Evolutionary conservation across 2,888 invertebrate species (phyloP).

Genomic region (Leistus spinibarbis): DNA sequence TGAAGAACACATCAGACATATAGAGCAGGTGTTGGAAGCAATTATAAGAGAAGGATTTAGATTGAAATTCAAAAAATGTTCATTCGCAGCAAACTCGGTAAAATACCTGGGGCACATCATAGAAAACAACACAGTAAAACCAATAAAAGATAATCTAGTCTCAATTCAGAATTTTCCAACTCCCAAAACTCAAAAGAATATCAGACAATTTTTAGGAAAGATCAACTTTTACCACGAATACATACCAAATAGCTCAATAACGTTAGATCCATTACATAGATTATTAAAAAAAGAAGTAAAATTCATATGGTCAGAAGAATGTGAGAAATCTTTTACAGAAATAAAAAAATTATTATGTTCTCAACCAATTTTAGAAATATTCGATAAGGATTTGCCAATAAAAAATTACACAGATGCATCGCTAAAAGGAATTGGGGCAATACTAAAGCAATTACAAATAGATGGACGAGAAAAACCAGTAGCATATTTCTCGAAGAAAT

Average conservation of each 20-base stretch:
- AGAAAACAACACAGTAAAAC: constrained; percentile 31
- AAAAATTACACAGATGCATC: constrained; percentile 44
- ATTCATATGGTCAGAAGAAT: constrained; percentile 43
- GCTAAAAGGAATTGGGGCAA: too few relatives aligned
- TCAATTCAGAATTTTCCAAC: constrained; percentile 29
- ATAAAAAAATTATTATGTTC: constrained; percentile 43
- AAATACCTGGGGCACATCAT: constrained; percentile 41
- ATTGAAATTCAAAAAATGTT: constrained; percentile 39
- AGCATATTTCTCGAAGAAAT: too few relatives aligned
- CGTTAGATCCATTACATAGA: too few relatives aligned
- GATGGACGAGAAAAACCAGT: too few relatives aligned
- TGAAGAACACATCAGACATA: constrained; percentile 40
- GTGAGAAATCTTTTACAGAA: constrained; percentile 37
- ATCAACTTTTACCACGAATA: too few relatives aligned
- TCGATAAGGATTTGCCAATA: constrained; percentile 40
- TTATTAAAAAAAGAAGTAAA: constrained; percentile 49
- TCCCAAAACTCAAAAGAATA: constrained; percentile 30
- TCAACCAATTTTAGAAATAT: constrained; percentile 43
- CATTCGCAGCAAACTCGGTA: constrained; percentile 33
- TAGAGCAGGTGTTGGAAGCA: neutral
- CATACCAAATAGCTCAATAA: too few relatives aligned
- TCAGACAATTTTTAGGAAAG: constrained; percentile 32
- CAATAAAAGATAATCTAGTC: constrained; percentile 30
- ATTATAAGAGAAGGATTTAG: constrained; percentile 39
- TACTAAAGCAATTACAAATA: too few relatives aligned